phyloP scores from a whole-genome alignment of 2,113 vertebrate species.

The Euleptes europaea region DNA sequence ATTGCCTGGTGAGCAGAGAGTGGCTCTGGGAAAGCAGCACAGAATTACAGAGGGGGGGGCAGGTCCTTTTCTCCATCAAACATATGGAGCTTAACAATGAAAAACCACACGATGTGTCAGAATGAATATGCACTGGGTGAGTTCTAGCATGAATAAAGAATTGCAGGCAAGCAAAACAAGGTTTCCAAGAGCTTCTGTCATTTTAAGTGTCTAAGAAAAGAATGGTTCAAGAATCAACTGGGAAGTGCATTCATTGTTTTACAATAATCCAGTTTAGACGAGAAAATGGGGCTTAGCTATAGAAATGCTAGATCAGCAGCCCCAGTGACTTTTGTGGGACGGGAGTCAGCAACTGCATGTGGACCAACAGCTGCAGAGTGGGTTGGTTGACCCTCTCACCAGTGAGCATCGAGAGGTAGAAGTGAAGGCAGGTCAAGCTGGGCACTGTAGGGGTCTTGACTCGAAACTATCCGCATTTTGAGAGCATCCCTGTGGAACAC shows the following conservation, averaged over 20 bases:
- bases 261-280: not conserved
- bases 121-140: not conserved
- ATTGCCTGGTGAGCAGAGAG: not conserved
- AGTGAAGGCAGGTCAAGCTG: no score
- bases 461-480: no score
- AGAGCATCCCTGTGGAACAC: no score
- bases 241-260: no score
- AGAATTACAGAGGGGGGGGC: not conserved
- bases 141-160: not conserved
- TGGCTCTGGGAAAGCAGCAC: not conserved
- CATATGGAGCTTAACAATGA: not conserved
- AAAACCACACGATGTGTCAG: not conserved
- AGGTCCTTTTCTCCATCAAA: not conserved
- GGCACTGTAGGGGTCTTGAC: no score
- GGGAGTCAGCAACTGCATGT: no score
- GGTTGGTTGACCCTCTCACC: no score
- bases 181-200: not conserved
- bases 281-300: rapidly evolving
- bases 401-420: no score
- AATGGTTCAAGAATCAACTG: not conserved
- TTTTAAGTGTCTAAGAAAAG: not conserved
- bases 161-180: not conserved
- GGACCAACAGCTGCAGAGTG: no score
- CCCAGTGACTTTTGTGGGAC: no score
- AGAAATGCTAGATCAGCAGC: no score